Evolutionary conservation across 2,888 invertebrate genomes (phyloP).

Genomic region (Cryptosula pallasiana): DNA sequence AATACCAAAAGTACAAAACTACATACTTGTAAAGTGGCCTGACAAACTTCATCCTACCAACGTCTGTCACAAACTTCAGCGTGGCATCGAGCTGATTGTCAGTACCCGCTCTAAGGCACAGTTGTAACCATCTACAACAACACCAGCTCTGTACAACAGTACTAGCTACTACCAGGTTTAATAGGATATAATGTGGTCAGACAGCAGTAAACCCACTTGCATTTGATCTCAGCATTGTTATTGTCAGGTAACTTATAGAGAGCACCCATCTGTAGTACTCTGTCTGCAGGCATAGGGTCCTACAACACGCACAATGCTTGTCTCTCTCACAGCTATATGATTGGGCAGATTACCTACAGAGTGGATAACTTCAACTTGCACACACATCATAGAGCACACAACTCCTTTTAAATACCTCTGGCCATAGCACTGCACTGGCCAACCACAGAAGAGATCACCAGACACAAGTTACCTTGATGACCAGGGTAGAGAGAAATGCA

Average conservation of each 20-base stretch:
- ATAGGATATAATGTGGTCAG: too few species aligned
- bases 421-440: too few species aligned
- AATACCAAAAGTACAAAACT: too few species aligned
- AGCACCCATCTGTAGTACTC: slow-evolving; percentile 61
- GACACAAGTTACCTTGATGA: not conserved
- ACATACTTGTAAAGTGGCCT: slow-evolving; percentile 73
- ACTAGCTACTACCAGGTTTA: too few species aligned
- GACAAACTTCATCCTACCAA: slow-evolving; percentile 87
- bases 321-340: too few species aligned
- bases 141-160: too few species aligned
- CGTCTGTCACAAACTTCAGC: slow-evolving; percentile 71
- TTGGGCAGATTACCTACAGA: too few species aligned
- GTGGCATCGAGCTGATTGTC: slow-evolving; percentile 63
- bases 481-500: not conserved
- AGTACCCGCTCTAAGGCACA: slow-evolving; percentile 72
- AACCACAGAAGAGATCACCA: not conserved
- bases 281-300: slow-evolving; percentile 58
- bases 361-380: too few species aligned
- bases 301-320: too few species aligned
- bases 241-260: slow-evolving; percentile 64
- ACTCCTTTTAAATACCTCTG: too few species aligned
- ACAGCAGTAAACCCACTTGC: too few species aligned
- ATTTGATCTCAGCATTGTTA: slow-evolving; percentile 72
- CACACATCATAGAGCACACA: too few species aligned
- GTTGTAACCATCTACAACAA: slow-evolving; percentile 67